Base-by-base conservation (phyloP, 2,797 vertebrate species). In the Tapera naevia region DNA sequence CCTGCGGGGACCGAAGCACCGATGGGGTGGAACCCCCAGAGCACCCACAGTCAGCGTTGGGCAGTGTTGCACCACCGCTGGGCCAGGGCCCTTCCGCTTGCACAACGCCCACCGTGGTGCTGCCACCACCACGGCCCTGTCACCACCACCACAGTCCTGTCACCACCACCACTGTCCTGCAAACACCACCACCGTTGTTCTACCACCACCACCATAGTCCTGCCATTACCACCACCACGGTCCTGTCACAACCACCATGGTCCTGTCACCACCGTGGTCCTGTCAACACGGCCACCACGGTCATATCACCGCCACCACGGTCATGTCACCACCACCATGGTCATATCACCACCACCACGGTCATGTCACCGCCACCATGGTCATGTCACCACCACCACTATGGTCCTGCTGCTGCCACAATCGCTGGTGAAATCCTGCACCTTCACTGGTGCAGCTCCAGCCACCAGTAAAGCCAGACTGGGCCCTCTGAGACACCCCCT, bases 41-140 rank as follows among this genome's bases (percentile, higher is more conserved):
- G 1, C 78, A 5, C 9, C 58, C 8, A 1, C 48, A 10, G 64
- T 27, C 0, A 0, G 23, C 3, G 2, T 1, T 3, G 1, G 21
- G 62, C 3, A 18, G 33, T 3, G 1, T 57, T 37, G 57, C 89
- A 45, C 27, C 89, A 24, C 23, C 17, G 18, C 71, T 71, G 62
- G 53, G 22, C 21, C 7, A 0, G 11, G n/a, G 50, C n/a, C 53
- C 33, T 86, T 86, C 78, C 2, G 1, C 78, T 89, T 86, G 64
- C 86, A 60, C 65, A 70, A 60, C 35, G 65, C 39, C 50, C n/a
- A 12, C 39, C 72, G 5, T 0, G 1, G 30, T 32, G 24, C 33
- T 50, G 32, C 15, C 76, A 75, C 58, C 17, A 14, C 61, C n/a
- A 15, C 5, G 14, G 58, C n/a, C 39, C 30, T 41, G 13, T 1